These are phyloP conservation scores for Trichosurus vulpecula DNA, from an alignment of 2,797 vertebrate species.

Conservation along the genomic window DNA sequence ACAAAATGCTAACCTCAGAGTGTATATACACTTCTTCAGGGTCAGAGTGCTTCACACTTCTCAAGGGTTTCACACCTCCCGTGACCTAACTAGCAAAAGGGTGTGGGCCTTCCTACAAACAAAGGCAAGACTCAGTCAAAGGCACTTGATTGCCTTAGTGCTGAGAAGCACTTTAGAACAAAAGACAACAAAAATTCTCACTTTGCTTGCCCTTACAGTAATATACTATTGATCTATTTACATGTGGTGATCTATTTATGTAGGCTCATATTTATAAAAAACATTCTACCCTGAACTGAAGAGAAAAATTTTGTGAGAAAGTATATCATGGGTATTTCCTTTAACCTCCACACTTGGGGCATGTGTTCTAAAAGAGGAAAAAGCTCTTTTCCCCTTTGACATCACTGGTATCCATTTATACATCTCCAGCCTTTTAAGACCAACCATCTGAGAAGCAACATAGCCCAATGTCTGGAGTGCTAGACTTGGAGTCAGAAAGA, in stretches of 20 bases:
- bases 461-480: background rate
- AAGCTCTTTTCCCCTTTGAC: background rate
- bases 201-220: no score
- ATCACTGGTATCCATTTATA: background rate
- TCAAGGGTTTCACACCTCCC: no score
- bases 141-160: no score
- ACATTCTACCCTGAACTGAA: background rate
- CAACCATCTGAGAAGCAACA: background rate
- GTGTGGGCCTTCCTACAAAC: no score
- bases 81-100: no score
- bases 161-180: no score
- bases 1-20: no score
- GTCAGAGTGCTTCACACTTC: no score
- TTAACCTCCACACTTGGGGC: background rate
- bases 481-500: background rate
- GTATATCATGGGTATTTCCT: background rate
- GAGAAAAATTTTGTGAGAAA: background rate
- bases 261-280: conserved; percentile 9
- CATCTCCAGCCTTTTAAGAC: background rate
- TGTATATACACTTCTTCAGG: no score
- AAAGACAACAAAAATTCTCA: no score
- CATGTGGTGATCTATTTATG: background rate
- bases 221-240: background rate
- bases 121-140: no score
- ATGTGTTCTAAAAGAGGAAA: background rate